A percentile compares a stretch with the other conserved stretches of the same genome.
Conservation (phyloP, 2,888 invertebrate species). For the Linyphia triangularis region DNA sequence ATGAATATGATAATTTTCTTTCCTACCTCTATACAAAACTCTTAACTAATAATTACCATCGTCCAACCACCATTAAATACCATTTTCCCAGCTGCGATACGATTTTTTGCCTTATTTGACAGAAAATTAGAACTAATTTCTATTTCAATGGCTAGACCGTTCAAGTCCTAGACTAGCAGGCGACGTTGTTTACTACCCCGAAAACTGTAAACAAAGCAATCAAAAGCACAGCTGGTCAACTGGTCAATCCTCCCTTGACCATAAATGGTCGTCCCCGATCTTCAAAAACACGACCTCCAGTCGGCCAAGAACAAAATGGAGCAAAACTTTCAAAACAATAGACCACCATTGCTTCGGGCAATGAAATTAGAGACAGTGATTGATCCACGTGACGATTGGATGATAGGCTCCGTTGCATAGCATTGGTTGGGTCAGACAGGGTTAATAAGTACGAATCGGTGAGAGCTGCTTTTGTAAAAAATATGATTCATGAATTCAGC, state of each 20-base stretch:
- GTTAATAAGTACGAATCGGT: not conserved
- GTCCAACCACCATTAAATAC: too few species aligned
- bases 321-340: not conserved
- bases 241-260: conserved; percentile 10
- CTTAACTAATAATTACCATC: too few species aligned
- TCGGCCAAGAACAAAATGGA: not conserved
- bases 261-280: conserved; percentile 4
- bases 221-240: not conserved
- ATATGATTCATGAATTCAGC: too few species aligned
- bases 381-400: not conserved
- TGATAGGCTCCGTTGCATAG: not conserved
- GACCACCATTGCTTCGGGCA: not conserved
- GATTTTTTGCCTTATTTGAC: too few species aligned
- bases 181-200: too few species aligned
- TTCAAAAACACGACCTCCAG: not conserved
- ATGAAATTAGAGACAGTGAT: not conserved
- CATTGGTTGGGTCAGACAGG: not conserved
- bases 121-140: too few species aligned
- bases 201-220: too few species aligned
- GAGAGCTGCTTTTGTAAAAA: not conserved
- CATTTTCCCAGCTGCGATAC: too few species aligned
- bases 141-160: too few species aligned
- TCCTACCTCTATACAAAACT: too few species aligned
- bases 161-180: too few species aligned
- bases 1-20: too few species aligned